phyloP scores from a whole-genome alignment of 2,113 vertebrate genomes.

The Sitta europaea region DNA sequence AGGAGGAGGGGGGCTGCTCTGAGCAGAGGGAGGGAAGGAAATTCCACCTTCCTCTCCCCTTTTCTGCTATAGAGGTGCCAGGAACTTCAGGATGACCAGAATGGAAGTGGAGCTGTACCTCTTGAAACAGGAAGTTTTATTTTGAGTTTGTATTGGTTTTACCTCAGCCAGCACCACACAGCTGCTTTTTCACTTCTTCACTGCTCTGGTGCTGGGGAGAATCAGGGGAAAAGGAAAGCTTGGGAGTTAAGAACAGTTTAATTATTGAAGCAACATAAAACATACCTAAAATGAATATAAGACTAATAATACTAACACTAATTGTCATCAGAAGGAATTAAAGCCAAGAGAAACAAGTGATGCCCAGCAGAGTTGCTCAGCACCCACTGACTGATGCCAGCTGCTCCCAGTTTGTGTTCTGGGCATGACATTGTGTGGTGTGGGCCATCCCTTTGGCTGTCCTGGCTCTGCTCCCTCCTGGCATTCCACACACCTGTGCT shows the following conservation, averaged over 20 bases:
- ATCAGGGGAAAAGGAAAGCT: neutral
- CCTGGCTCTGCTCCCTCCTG: neutral
- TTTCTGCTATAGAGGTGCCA: neutral
- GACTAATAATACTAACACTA: rapidly evolving
- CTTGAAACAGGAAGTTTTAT: neutral
- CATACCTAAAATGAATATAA: neutral
- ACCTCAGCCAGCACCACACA: neutral
- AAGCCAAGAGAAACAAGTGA: neutral
- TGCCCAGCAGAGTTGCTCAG: neutral
- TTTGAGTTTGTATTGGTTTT: neutral
- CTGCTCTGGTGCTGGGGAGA: neutral
- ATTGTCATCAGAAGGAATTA: neutral
- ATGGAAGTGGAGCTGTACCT: neutral
- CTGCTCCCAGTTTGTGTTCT: neutral
- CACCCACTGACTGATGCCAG: neutral
- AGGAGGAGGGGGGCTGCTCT: neutral
- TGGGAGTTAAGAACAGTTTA: neutral
- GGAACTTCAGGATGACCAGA: neutral
- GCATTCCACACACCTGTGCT: neutral
- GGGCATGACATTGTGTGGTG: neutral
- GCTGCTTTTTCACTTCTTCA: neutral
- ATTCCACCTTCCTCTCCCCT: neutral
- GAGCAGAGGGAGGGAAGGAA: neutral
- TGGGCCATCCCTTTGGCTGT: neutral
- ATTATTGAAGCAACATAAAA: neutral